Base-by-base conservation (phyloP, 2,113 vertebrate genomes). In the Candoia aspera region DNA sequence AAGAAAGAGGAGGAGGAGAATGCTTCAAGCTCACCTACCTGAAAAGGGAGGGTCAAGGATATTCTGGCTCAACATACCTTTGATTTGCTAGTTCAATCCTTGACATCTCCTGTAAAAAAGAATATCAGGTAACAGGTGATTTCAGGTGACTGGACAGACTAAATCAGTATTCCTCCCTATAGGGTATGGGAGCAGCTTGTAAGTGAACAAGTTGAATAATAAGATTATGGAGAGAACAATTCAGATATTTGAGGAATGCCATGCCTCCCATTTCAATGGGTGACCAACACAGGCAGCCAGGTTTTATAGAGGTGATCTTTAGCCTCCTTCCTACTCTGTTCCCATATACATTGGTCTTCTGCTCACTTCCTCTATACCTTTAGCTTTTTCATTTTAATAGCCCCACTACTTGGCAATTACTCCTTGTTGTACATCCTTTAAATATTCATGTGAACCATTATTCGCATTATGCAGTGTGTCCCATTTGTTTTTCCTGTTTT, bases 371-470 rank as follows among this genome's bases (percentile, higher is more conserved):
- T 3, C 6, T 49, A 26, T 62, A 49, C 95, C 93, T 91, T 49
- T 91, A 37, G 46, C 68, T 57, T 90, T 88, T 68, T 92, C 12
- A 0, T 93, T 96, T 96, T 60, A 93, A 92, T 90, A 93, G 94
- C 88, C 87, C 87, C 85, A 83, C 93, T 93, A 95, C 90, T 37
- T 93, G 91, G 93, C 94, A 96, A 95, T 96, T 96, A 95, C 92
- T 96, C 94, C 93, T 88, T 95, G 95, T 92, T 96, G 95, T 94
- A 96, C 73, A 92, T 92, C 93, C 93, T 94, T 96, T 96, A 96
- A 96, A 96, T 96, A 97, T 97, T 97, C 95, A 96, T 96, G 95
- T 95, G 94, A 96, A 92, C 95, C 94, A 95, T 94, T 96, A 95
- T 96, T 96, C 96, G 96, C 96, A 95, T 92, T 96, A 89, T 93